Evolutionary conservation across 2,113 vertebrate genomes (phyloP).

Genomic region (human (Homo sapiens)): GRCh38 chr11:106792501-106793000

Average conservation of each 20-base stretch:
- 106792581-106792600: neutral
- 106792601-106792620: neutral
- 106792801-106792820: neutral
- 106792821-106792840: neutral
- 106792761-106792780: neutral
- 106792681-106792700: neutral
- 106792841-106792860: neutral
- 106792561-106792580: neutral
- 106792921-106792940: neutral
- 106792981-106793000: neutral
- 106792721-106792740: neutral
- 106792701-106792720: neutral
- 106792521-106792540: too few relatives aligned
- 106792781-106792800: neutral
- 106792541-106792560: too few relatives aligned
- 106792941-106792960: neutral
- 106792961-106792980: neutral
- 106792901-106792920: too few relatives aligned
- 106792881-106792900: too few relatives aligned
- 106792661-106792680: neutral
- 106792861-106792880: too few relatives aligned
- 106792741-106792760: neutral
- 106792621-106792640: neutral
- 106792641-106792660: neutral
- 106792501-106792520: too few relatives aligned